A percentile compares a stretch with the other conserved stretches of the same genome.
phyloP scores from a whole-genome alignment of 2,797 vertebrate genomes.

The Crax fasciolata region DNA sequence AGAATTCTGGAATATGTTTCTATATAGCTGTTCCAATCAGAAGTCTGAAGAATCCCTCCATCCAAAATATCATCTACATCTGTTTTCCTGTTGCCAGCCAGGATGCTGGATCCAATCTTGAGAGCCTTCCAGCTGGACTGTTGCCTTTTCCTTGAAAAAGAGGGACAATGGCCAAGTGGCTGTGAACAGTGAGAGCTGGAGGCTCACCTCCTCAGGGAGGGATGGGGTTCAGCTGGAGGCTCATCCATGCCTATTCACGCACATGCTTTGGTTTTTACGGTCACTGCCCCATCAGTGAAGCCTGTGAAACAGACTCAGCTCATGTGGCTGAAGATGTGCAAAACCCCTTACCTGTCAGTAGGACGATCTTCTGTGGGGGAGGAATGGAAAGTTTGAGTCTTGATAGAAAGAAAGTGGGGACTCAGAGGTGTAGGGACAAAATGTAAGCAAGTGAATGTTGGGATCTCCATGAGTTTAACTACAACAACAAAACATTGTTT shows the following conservation, averaged over 20 bases:
- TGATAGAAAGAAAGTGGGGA: neutral
- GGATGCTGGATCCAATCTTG: neutral
- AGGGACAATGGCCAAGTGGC: neutral
- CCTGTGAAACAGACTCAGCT: neutral
- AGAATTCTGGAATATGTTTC: neutral
- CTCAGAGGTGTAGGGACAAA: neutral
- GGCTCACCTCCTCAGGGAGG: neutral
- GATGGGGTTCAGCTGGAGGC: neutral
- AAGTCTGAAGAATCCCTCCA: neutral
- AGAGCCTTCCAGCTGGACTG: neutral
- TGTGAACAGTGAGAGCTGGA: neutral
- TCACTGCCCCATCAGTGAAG: neutral
- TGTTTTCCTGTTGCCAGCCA: neutral
- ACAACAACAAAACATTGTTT: neutral
- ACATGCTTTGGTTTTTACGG: accelerated
- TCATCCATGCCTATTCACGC: neutral
- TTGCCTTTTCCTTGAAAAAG: neutral
- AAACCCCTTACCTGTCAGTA: neutral
- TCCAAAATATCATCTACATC: neutral
- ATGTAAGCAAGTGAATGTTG: neutral
- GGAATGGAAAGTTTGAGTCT: neutral
- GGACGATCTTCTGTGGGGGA: neutral
- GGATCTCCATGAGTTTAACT: neutral
- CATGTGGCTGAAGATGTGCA: neutral
- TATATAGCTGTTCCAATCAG: neutral